These are phyloP conservation scores for Regulus satrapa DNA, from an alignment of 2,113 vertebrate species.

Conservation along the genomic window DNA sequence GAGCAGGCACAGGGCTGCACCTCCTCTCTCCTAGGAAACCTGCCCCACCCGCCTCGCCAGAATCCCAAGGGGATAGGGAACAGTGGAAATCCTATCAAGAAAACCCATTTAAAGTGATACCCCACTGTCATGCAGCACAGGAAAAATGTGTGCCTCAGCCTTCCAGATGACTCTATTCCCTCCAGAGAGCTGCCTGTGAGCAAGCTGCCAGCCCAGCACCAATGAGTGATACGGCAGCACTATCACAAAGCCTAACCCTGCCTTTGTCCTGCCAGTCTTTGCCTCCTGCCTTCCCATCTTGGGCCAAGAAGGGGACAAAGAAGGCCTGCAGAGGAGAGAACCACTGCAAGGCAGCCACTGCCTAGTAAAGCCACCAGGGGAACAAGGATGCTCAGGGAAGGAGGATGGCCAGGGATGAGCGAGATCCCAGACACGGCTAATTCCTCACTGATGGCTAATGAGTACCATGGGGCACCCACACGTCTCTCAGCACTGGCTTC, in stretches of 20 bases:
- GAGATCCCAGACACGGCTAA: not conserved
- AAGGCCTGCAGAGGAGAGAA: not conserved
- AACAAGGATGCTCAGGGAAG: not conserved
- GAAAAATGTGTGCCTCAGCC: not conserved
- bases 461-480: not conserved
- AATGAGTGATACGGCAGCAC: rapidly evolving
- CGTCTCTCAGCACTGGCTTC: not conserved
- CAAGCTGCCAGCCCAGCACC: not conserved
- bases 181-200: not conserved
- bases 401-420: rapidly evolving
- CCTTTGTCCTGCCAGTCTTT: not conserved
- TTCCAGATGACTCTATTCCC: not conserved
- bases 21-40: not conserved
- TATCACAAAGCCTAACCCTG: not conserved
- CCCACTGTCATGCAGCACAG: not conserved
- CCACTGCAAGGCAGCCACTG: not conserved
- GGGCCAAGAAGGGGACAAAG: not conserved
- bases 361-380: not conserved
- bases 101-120: not conserved
- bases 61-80: not conserved
- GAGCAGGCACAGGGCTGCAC: not conserved
- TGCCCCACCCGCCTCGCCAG: not conserved
- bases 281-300: not conserved
- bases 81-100: not conserved
- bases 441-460: not conserved